Percentiles rank a stretch among this genome's conserved stretches.
Evolutionary conservation across 2,797 vertebrate species (phyloP).

Genomic region (Rhinophrynus dorsalis): DNA sequence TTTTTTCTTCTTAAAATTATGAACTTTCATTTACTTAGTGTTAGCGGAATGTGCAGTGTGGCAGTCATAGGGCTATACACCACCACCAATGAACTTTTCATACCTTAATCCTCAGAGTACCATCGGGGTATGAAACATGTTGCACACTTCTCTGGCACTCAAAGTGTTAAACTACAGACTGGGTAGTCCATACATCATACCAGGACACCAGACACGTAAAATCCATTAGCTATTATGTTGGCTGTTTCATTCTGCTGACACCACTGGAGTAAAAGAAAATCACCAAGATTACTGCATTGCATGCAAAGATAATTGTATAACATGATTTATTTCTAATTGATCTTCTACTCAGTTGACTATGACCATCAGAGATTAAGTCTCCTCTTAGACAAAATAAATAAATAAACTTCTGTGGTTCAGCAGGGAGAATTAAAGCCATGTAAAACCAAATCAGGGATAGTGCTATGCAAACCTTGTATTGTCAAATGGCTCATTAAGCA

Average conservation of each 20-base stretch:
- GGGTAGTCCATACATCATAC: too few relatives aligned
- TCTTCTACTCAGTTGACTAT: slow-evolving; percentile 28
- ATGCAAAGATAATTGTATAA: slow-evolving; percentile 38
- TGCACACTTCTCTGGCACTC: too few relatives aligned
- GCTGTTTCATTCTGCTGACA: slow-evolving; percentile 38
- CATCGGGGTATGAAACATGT: too few relatives aligned
- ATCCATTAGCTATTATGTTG: slow-evolving; percentile 19
- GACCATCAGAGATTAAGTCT: slow-evolving; percentile 41
- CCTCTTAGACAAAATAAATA: slow-evolving; percentile 30
- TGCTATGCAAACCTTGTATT: not conserved
- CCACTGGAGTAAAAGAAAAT: slow-evolving; percentile 25
- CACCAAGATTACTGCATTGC: slow-evolving; percentile 28
- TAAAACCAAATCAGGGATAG: slow-evolving; percentile 6
- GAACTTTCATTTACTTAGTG: too few relatives aligned
- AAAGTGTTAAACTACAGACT: too few relatives aligned
- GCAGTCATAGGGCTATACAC: too few relatives aligned
- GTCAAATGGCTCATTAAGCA: slow-evolving; percentile 14
- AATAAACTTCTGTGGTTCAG: not conserved
- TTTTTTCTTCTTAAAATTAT: too few relatives aligned
- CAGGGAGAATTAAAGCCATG: not conserved
- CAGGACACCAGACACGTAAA: not conserved
- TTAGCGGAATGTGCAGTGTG: too few relatives aligned
- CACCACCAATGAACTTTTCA: too few relatives aligned
- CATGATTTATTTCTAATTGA: slow-evolving; percentile 50
- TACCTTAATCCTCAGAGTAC: too few relatives aligned